phyloP scores from a whole-genome alignment of 2,888 invertebrate genomes.

The Alcis repandata region DNA sequence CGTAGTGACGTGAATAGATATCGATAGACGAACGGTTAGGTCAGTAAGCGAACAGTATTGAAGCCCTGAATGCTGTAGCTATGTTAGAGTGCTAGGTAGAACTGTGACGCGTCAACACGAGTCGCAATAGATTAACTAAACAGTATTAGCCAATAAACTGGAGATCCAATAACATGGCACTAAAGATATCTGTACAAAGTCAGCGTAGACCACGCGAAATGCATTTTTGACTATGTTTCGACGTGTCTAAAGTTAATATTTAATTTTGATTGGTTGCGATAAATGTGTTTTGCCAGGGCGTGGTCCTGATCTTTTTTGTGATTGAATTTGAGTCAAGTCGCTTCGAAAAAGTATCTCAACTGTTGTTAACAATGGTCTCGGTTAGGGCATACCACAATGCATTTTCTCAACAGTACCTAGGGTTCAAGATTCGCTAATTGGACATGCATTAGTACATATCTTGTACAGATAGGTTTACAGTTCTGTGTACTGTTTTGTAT shows the following conservation, averaged over 20 bases:
- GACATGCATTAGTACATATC: not conserved
- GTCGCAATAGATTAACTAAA: not conserved
- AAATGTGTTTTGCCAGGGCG: not conserved
- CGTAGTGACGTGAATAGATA: slow-evolving; percentile 63
- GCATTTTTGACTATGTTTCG: not conserved
- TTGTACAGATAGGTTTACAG: not conserved
- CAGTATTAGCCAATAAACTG: slow-evolving; percentile 11
- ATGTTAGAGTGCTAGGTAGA: slow-evolving; percentile 6
- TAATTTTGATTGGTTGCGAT: not conserved
- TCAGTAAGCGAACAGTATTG: slow-evolving; percentile 21
- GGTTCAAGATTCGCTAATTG: slow-evolving; percentile 1
- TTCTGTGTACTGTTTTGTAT: slow-evolving; percentile 13
- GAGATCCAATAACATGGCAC: not conserved
- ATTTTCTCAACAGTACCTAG: not conserved
- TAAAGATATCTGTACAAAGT: not conserved
- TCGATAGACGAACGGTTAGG: slow-evolving; percentile 28
- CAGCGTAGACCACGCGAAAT: slow-evolving; percentile 1
- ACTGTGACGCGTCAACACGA: slow-evolving; percentile 2
- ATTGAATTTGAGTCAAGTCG: not conserved
- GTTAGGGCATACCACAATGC: not conserved
- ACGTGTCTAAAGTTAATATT: not conserved
- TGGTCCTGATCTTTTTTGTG: not conserved
- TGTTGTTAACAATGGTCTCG: slow-evolving; percentile 1
- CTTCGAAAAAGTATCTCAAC: slow-evolving; percentile 5
- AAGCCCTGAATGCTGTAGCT: slow-evolving; percentile 5